A percentile compares a stretch with the other conserved stretches of the same genome.
Conservation (phyloP, 2,113 vertebrate genomes). For the Hypocryptadius cinnamomeus region DNA sequence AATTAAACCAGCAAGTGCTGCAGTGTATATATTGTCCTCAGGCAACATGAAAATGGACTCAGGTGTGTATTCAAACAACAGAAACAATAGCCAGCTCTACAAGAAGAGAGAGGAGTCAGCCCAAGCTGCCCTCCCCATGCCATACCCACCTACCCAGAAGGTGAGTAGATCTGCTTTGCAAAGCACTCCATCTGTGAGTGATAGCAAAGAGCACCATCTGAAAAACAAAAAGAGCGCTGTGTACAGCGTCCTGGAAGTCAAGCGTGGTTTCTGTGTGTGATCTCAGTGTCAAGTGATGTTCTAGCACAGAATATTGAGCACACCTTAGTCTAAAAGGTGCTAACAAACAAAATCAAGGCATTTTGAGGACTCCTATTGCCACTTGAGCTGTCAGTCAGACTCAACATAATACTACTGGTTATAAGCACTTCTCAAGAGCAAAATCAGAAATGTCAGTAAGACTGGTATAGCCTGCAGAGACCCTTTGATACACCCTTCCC, state of each 20-base stretch:
- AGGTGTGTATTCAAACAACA: not conserved
- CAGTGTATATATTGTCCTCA: not conserved
- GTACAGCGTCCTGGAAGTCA: not conserved
- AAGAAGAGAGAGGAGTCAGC: constrained; percentile 1
- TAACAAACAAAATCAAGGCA: not conserved
- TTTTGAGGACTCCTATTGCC: not conserved
- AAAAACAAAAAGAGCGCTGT: constrained; percentile 37
- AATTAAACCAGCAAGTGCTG: not conserved
- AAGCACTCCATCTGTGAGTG: constrained; percentile 44
- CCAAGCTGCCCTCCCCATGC: not conserved
- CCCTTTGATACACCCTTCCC: not conserved
- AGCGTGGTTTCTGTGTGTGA: not conserved
- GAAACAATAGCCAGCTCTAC: not conserved
- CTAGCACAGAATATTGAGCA: not conserved
- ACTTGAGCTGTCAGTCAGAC: not conserved
- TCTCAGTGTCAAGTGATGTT: not conserved
- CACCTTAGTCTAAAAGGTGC: not conserved
- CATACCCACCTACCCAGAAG: constrained; percentile 22
- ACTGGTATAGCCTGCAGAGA: not conserved
- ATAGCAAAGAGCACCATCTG: constrained; percentile 37
- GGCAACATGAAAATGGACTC: constrained; percentile 1
- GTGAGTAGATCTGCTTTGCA: constrained; percentile 48
- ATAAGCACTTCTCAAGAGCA: not conserved
- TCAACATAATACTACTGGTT: not conserved
- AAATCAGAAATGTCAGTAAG: not conserved